Evolutionary conservation across 1,140 invertebrate species (phyloP).

Genomic region (Cataglyphis hispanica): DNA sequence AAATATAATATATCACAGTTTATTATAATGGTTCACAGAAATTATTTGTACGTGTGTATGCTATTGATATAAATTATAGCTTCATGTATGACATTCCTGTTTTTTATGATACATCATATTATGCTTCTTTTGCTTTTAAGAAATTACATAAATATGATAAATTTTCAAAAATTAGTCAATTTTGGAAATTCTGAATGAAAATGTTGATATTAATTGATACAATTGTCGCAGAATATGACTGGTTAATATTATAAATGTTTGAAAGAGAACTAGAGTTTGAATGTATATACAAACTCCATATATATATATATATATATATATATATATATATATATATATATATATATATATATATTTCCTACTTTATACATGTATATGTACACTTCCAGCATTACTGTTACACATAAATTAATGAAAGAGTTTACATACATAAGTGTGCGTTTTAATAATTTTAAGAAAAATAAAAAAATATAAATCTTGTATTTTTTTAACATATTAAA

Average conservation of each 20-base stretch:
- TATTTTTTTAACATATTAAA: slow-evolving; percentile 11
- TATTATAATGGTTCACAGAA: not conserved
- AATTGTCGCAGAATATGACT: not conserved
- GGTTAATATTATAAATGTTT: not conserved
- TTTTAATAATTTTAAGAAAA: slow-evolving; percentile 34
- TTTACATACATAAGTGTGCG: not conserved
- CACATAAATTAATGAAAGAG: not conserved
- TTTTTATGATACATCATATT: not conserved
- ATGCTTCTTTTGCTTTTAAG: not conserved
- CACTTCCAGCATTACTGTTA: slow-evolving; percentile 5
- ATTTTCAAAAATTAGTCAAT: slow-evolving; percentile 4
- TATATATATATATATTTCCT: not conserved
- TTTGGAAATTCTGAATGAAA: slow-evolving; percentile 21
- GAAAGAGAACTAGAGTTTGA: not conserved
- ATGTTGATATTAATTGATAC: not conserved
- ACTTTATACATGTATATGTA: not conserved
- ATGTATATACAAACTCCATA: not conserved
- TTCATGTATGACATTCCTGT: not conserved
- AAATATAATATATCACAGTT: too few species aligned
- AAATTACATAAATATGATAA: not conserved
- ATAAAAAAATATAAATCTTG: not conserved
- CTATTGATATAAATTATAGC: not conserved
- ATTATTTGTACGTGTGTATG: not conserved
- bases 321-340: not conserved
- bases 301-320: not conserved